A percentile compares a stretch with the other conserved stretches of the same genome.
Evolutionary conservation across 2,797 vertebrate species (phyloP).

Genomic region (Malacoraja senta): DNA sequence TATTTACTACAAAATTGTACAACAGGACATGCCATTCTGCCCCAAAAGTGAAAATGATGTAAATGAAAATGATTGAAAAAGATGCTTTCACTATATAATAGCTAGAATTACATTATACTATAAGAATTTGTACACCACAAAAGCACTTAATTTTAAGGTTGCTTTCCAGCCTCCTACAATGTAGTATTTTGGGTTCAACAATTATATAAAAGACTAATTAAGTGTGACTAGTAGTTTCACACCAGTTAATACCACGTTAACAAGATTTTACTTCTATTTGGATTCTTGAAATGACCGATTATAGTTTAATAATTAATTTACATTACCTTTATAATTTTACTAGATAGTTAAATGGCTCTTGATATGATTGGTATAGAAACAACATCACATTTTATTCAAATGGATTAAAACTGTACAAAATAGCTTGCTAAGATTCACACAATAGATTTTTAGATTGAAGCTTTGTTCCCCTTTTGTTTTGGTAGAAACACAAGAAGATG

Average conservation of each 20-base stretch:
- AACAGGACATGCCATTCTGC: neutral
- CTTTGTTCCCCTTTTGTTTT: conserved; percentile 4
- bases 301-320: neutral
- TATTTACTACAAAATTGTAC: neutral
- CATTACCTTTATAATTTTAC: neutral
- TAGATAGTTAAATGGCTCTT: neutral
- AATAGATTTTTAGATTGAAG: neutral
- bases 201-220: neutral
- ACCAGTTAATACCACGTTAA: neutral
- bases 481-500: neutral
- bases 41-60: neutral
- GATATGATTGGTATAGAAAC: neutral
- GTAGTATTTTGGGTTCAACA: neutral
- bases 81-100: neutral
- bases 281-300: neutral
- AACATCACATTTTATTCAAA: neutral
- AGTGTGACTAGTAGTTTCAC: neutral
- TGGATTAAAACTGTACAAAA: neutral
- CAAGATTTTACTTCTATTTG: neutral
- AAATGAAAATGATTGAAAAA: neutral
- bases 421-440: neutral
- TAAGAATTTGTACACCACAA: neutral
- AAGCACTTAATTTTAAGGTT: neutral
- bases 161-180: neutral
- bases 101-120: neutral